Evolutionary conservation across 2,113 vertebrate genomes (phyloP).

Genomic region (Capreolus pygargus): DNA sequence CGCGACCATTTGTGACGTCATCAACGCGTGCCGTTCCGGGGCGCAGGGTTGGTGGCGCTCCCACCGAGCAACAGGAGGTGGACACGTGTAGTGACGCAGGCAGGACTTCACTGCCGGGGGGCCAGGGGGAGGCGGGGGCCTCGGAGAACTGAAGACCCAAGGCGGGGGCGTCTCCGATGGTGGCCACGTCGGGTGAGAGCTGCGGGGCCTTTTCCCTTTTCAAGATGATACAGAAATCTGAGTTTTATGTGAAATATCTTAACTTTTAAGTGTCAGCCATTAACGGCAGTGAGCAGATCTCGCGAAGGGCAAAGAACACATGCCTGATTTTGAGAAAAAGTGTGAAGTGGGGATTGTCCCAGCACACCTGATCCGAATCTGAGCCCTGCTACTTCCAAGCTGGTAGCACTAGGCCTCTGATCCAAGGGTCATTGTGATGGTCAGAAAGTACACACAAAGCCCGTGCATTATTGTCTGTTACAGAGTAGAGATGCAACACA

Average conservation of each 20-base stretch:
- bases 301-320: not conserved
- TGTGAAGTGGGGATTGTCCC: not conserved
- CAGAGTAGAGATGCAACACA: not conserved
- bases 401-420: not conserved
- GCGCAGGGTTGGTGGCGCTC: rapidly evolving
- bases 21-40: rapidly evolving
- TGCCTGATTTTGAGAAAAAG: too few species aligned
- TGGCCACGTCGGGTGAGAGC: rapidly evolving
- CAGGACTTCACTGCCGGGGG: rapidly evolving
- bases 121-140: too few species aligned
- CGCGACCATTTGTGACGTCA: not conserved
- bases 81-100: rapidly evolving
- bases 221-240: not conserved
- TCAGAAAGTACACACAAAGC: too few species aligned
- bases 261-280: not conserved
- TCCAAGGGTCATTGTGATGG: rapidly evolving
- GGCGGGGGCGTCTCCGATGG: rapidly evolving
- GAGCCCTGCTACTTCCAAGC: not conserved
- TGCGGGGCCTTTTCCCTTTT: not conserved
- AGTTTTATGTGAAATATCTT: not conserved
- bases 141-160: not conserved
- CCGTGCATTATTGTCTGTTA: not conserved
- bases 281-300: not conserved
- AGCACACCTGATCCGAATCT: not conserved
- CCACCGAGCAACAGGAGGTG: not conserved